A percentile compares a stretch with the other conserved stretches of the same genome.
These are phyloP conservation scores for Callipepla squamata DNA, from an alignment of 2,113 vertebrate species.

Conservation along the genomic window DNA sequence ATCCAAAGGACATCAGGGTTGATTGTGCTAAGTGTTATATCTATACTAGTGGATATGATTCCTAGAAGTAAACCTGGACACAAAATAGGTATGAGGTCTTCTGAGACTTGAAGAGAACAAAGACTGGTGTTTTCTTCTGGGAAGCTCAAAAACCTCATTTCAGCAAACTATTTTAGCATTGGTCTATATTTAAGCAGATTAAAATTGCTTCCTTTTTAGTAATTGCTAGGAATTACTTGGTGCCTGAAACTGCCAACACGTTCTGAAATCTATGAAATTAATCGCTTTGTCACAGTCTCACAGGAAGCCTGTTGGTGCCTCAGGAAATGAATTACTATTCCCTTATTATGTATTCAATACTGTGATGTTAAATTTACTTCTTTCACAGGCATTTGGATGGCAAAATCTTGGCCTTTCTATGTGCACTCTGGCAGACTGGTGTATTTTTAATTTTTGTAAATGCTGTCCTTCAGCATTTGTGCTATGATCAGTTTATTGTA, in stretches of 20 bases:
- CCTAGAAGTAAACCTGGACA: neutral
- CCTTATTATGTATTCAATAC: neutral
- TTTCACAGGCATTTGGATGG: neutral
- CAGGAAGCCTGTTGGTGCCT: neutral
- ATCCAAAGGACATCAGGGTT: neutral
- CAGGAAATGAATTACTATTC: neutral
- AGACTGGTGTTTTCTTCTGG: neutral
- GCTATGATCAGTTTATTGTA: neutral
- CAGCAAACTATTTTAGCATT: neutral
- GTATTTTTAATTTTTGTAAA: neutral
- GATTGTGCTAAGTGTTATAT: neutral
- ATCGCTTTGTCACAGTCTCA: neutral
- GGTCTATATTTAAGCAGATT: neutral
- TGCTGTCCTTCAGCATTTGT: conserved; percentile 8
- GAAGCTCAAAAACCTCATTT: neutral
- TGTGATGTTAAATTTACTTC: neutral
- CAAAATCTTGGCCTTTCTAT: neutral
- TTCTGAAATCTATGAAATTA: neutral
- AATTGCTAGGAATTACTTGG: neutral
- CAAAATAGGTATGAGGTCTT: neutral
- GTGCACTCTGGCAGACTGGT: neutral
- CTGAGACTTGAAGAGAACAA: neutral
- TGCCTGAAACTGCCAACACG: neutral
- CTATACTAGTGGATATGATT: neutral
- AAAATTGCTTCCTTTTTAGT: neutral